Percentiles rank a stretch among this genome's conserved stretches.
Conservation (phyloP, 2,113 vertebrate species). For the Myxocyprinus asiaticus region DNA sequence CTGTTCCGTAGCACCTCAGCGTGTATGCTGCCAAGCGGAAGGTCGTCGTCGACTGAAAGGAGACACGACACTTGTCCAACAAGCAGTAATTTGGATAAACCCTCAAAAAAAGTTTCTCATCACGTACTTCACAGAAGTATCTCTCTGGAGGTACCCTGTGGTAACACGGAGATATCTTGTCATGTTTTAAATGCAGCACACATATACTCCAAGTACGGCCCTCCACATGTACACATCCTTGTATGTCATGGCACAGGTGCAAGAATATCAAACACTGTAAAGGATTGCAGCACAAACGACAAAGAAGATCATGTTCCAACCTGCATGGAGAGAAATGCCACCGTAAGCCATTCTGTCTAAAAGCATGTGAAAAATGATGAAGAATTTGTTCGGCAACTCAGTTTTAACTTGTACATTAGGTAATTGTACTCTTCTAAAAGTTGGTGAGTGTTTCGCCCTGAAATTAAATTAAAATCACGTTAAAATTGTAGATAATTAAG, state of each 20-base stretch:
- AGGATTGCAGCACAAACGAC: constrained; percentile 65
- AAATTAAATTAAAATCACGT: too few species aligned
- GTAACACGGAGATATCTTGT: constrained; percentile 80
- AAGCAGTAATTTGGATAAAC: constrained; percentile 56
- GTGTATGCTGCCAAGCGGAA: constrained; percentile 67
- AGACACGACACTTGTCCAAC: constrained; percentile 58
- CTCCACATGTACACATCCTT: constrained; percentile 88
- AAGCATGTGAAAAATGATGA: not conserved
- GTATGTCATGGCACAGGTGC: constrained; percentile 80
- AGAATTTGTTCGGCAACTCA: too few species aligned
- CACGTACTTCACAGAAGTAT: constrained; percentile 87
- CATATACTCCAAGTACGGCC: constrained; percentile 71
- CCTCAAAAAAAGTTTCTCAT: constrained; percentile 67
- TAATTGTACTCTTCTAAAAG: not conserved
- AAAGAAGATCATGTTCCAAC: constrained; percentile 64
- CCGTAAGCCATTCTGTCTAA: constrained; percentile 78
- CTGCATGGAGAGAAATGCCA: constrained; percentile 63
- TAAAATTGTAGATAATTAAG: too few species aligned
- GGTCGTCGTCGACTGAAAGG: constrained; percentile 54
- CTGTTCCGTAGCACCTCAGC: constrained; percentile 79
- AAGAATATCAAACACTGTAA: constrained; percentile 67
- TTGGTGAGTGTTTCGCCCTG: too few species aligned
- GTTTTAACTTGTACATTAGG: not conserved
- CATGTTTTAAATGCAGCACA: constrained; percentile 82
- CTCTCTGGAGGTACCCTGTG: constrained; percentile 84